Percentiles rank a stretch among this genome's conserved stretches.
These are phyloP conservation scores for Cephus spinipes DNA, from an alignment of 2,888 invertebrate species.

Conservation along the genomic window DNA sequence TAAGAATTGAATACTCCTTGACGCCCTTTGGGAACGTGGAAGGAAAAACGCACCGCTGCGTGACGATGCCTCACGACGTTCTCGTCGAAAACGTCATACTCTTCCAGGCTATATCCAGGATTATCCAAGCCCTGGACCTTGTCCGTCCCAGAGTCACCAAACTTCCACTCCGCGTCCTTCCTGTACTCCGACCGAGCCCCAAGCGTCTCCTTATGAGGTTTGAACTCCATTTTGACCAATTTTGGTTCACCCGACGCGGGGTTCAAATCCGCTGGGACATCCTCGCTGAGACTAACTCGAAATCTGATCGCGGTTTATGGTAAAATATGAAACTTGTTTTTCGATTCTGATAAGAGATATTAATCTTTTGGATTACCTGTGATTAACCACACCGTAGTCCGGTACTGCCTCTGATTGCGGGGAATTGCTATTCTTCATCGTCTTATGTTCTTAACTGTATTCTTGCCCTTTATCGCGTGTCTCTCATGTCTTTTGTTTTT, in stretches of 20 bases:
- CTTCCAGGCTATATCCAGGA: conserved; percentile 2
- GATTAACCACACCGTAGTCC: not conserved
- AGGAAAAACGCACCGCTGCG: not conserved
- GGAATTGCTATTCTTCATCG: not conserved
- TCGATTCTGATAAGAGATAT: not conserved
- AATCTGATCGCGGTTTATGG: conserved; percentile 3
- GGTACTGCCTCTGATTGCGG: not conserved
- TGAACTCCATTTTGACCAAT: not conserved
- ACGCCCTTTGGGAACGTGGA: not conserved
- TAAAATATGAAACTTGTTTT: not conserved
- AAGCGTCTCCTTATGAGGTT: not conserved
- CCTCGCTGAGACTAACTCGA: not conserved
- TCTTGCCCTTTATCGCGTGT: not conserved
- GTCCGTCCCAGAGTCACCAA: not conserved
- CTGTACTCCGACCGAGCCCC: not conserved
- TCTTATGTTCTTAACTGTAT: not conserved
- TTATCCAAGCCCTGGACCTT: conserved; percentile 9
- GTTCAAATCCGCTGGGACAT: conserved; percentile 1
- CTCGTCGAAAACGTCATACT: conserved; percentile 9
- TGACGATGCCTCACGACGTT: not conserved
- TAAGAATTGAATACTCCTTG: not conserved
- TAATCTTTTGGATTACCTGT: not conserved
- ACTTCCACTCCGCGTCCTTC: not conserved
- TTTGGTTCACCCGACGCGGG: not conserved
- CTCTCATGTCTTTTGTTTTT: not conserved